Evolutionary conservation across 2,797 vertebrate genomes (phyloP), one percentile per base, ranked within the genome.

Genomic region (Ceryle rudis): DNA sequence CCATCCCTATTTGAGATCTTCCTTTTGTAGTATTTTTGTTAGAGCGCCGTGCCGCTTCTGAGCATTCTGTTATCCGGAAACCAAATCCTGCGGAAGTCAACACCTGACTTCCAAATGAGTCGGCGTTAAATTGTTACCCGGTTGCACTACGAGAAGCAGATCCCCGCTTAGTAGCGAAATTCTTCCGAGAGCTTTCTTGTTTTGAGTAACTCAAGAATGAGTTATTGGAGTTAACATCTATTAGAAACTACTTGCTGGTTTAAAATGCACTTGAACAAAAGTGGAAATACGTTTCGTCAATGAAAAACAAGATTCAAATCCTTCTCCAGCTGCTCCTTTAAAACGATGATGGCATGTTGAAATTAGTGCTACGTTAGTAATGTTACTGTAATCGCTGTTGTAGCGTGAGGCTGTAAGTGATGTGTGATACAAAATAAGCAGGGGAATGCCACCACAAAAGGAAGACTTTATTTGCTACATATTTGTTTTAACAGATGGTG

Each of bases 401-500:
- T 86, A 39, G 16, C 28, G 21, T 92, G 82, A 78, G 10, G 78
- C 25, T 51, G 29, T 71, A 84, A 89, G 17, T 75, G 41, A 62
- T 78, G 8, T 66, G 70, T 72, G 31, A 67, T 85, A 54, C 26
- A 29, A 91, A 93, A 66, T 75, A 72, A 90, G 35, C 46, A 67
- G 58, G 69, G 81, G 89, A 94, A n/a, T 87, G 33, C 44, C 47
- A 66, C 73, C 28, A 23, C 83, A 90, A 81, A 86, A 86, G 86
- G 96, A 91, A 93, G 94, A 69, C 66, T 96, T 86, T 95, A 88
- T 89, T 90, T 95, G 93, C 71, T 74, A 62, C 82, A 25, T 93
- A 70, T 88, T 95, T 81, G 91, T 93, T 91, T 91, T 92, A 74
- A 89, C 72, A 92, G 93, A 89, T 93, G 92, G 79, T 91, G 86